Evolutionary conservation across 2,113 vertebrate species (phyloP), one percentile per base, ranked within the genome.

Genomic region (Tricholaema leucomelas): DNA sequence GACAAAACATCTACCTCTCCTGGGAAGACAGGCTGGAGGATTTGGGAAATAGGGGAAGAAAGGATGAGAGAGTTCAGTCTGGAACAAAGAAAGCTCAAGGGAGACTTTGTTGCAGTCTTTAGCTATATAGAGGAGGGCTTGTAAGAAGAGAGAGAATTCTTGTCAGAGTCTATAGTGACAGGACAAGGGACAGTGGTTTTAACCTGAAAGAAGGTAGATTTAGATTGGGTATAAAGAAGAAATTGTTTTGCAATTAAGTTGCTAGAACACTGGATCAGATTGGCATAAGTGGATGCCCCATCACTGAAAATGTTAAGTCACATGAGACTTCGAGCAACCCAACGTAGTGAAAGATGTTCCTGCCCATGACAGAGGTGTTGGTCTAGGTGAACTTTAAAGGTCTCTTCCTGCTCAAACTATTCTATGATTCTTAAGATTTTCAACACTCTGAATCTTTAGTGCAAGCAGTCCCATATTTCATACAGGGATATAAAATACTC

Each of bases 181-280:
- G 17, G 8, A 35, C 5, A 60, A 69, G 7, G 4, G 4, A 2
- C 24, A 64, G 50, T 4, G 12, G 6, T 50, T 81, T 90, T 78
- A 60, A 55, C 19, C 13, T 44, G n/a, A 67, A 48, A 60, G 16
- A 40, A 3, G 15, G 4, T 28, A 19, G 35, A 36, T 66, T 70
- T 61, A 52, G 7, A 8, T 2, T 58, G n/a, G 18, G 31, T 52
- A 40, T 36, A 48, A 58, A 7, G 38, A 69, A 58, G n/a, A 76
- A 2, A 9, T 38, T 54, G 13, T 78, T 88, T 75, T 58, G 16
- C 1, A 0, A 9, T 31, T 3, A 27, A 5, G 2, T 1, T 67
- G 16, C 16, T 58, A n/a, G 81, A 50, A 60, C 17, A 25, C 27
- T 59, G 12, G 4, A 65, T 69, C 6, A 38, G 2, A 3, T 78